Base-by-base conservation (phyloP, 2,113 vertebrate species). In the Noctilio leporinus region DNA sequence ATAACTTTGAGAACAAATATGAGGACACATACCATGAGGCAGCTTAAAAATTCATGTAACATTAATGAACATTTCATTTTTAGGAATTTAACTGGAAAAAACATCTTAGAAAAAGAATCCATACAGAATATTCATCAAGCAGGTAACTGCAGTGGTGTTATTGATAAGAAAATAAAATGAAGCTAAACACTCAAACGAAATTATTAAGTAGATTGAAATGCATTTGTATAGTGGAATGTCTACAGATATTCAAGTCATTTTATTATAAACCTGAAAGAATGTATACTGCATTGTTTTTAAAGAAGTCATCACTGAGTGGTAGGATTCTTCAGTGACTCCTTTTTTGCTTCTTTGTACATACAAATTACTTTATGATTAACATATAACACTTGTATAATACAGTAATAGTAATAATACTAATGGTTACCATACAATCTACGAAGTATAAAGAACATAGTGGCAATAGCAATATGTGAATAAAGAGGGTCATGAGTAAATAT, bases 81-180 rank as follows among this genome's bases (percentile, higher is more conserved):
- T 19, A 65, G 75, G 49, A 89, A 75, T 92, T 81, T 38, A 72
- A 51, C 26, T 67, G 35, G 15, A 33, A 62, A 81, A 85, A 70
- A 5, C 40, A n/a, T 64, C 12, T 59, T 72, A 26, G 59, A 12
- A 59, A 80, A 87, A 47, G 9, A 80, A 40, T 69, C 62, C 3
- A n/a, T 38, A 30, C 0, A 84, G 24, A 93, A 57, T 59, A 55
- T 89, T 17, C 17, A 53, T 67, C 84, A 77, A 86, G 2, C 8
- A 9, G 20, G 38, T 92, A n/a, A 80, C 67, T 62, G 6, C 20
- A 91, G 6, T 59, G 2, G 2, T 94, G 7, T 47, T 67, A 47
- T 33, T 73, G 20, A 75, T 64, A 73, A 94, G 35, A 67, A 83
- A 84, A 91, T 53, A 45, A 93, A 88, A 95, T 64, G 65, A 82